Base-by-base conservation (phyloP, 2,113 vertebrate species). In the Hiodon alosoides region DNA sequence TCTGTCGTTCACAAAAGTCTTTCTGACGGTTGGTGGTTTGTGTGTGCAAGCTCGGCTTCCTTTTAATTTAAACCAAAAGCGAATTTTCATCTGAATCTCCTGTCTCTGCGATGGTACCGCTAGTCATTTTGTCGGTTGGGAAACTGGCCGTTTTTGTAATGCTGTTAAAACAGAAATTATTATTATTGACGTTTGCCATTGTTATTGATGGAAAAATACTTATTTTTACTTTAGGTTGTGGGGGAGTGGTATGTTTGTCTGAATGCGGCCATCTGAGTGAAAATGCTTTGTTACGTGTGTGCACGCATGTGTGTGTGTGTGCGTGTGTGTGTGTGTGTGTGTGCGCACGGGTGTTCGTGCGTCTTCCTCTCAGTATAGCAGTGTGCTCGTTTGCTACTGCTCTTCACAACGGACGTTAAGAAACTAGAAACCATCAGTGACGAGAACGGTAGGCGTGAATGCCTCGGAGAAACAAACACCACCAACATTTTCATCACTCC, bases 331-430 rank as follows among this genome's bases (percentile, higher is more conserved):
- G 67, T 72, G 76, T 52, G 59, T 65, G 69, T 76, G 76, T 81
- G 79, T 84, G 59, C 78, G 82, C 72, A 76, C 76, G 83, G 53
- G 72, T 74, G 54, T 70, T 61, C 75, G 74, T 3, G 60, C 70
- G 52, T 78, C 67, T 80, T 79, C 78, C 74, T 78, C 67, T 82
- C 67, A 6, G 69, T 69, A 84, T 80, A 55, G 76, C 79, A 83
- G 78, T 83, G 85, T 83, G 85, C 16, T 47, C 70, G n/a, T 81
- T 84, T 83, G 87, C 87, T 90, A 87, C 88, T 90, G 84, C 85
- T 82, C 75, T 79, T 90, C 89, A 89, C 90, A 92, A 89, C 91
- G 91, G 90, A 92, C 88, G 86, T 89, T 84, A 80, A 86, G 77
- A 79, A 62, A 54, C 48, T 46, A 66, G 16, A 81, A 82, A 81